Evolutionary conservation across 2,888 invertebrate species (phyloP).

Genomic region (Leptinotarsa juncta): DNA sequence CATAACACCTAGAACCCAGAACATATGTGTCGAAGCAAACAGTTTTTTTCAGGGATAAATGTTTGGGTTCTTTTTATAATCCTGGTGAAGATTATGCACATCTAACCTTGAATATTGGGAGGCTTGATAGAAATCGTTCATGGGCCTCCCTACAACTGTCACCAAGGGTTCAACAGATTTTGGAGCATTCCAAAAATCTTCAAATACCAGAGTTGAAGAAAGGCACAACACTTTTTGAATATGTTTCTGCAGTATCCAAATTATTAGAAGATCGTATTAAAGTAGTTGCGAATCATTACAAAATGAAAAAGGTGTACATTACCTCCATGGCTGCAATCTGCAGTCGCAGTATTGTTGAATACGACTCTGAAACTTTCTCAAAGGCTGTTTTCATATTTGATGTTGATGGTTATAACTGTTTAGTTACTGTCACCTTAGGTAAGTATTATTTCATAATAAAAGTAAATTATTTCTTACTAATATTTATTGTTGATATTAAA

Average conservation of each 20-base stretch:
- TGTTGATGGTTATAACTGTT: slow-evolving; percentile 71
- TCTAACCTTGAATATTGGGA: slow-evolving; percentile 54
- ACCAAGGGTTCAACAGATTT: slow-evolving; percentile 67
- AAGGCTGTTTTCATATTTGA: slow-evolving; percentile 72
- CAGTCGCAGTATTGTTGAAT: slow-evolving; percentile 66
- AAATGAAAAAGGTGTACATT: slow-evolving; percentile 66
- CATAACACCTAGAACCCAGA: neutral
- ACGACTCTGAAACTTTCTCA: slow-evolving; percentile 65
- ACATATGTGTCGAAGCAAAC: neutral
- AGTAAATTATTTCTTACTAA: slow-evolving; percentile 3
- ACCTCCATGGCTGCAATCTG: slow-evolving; percentile 63
- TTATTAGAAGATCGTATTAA: slow-evolving; percentile 69
- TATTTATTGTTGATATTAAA: neutral
- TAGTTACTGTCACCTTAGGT: slow-evolving; percentile 71
- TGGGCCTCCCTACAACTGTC: slow-evolving; percentile 67
- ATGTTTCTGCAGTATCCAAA: slow-evolving; percentile 70
- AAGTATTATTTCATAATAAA: slow-evolving; percentile 43
- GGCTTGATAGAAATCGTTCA: slow-evolving; percentile 62
- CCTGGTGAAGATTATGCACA: slow-evolving; percentile 55
- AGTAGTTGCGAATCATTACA: slow-evolving; percentile 57
- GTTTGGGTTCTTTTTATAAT: slow-evolving; percentile 40
- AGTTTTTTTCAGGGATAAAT: slow-evolving; percentile 34
- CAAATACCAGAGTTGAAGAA: slow-evolving; percentile 66
- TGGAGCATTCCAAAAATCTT: slow-evolving; percentile 64
- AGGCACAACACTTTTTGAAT: slow-evolving; percentile 67